A percentile compares a stretch with the other conserved stretches of the same genome.
Conservation (phyloP, 2,113 vertebrate species). For the Brachyhypopomus occidentalis region DNA sequence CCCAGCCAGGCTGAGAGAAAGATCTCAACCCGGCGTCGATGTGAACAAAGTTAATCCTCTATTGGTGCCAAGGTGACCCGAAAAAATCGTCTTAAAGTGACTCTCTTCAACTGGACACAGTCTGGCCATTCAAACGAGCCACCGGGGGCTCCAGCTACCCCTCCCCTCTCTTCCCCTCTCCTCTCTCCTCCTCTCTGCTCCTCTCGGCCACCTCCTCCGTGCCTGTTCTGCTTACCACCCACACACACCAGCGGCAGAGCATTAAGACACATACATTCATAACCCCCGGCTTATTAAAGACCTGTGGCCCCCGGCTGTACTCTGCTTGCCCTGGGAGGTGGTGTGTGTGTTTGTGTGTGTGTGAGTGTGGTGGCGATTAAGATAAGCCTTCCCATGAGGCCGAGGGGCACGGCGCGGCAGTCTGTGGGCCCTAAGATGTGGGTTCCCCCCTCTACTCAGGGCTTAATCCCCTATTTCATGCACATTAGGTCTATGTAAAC, state of each 20-base stretch:
- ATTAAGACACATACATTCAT: slow-evolving; percentile 82
- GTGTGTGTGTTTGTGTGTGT: slow-evolving; percentile 59
- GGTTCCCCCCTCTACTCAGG: slow-evolving; percentile 46
- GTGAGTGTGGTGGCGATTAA: slow-evolving; percentile 58
- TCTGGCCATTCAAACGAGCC: slow-evolving; percentile 65
- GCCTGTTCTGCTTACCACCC: slow-evolving; percentile 75
- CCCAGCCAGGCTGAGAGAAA: slow-evolving; percentile 73
- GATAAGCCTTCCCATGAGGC: slow-evolving; percentile 61
- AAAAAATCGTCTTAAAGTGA: slow-evolving; percentile 81
- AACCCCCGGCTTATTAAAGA: slow-evolving; percentile 73
- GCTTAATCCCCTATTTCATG: slow-evolving; percentile 56
- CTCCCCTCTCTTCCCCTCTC: slow-evolving; percentile 46
- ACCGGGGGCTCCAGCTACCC: slow-evolving; percentile 53
- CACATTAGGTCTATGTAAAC: slow-evolving; percentile 58
- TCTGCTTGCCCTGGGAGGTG: slow-evolving; percentile 26
- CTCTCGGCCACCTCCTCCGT: slow-evolving; percentile 42
- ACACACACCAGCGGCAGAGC: slow-evolving; percentile 72
- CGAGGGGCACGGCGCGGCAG: slow-evolving; percentile 46
- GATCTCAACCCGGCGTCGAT: slow-evolving; percentile 79
- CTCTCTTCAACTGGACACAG: slow-evolving; percentile 79
- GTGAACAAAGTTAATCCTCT: slow-evolving; percentile 81
- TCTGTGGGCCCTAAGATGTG: slow-evolving; percentile 48
- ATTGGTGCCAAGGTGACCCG: slow-evolving; percentile 82
- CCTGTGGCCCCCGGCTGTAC: slow-evolving; percentile 42
- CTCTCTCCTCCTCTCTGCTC: slow-evolving; percentile 20